Percentiles rank a stretch among this genome's conserved stretches.
phyloP scores from a whole-genome alignment of 2,797 vertebrate genomes.

The Australoheros facetus region DNA sequence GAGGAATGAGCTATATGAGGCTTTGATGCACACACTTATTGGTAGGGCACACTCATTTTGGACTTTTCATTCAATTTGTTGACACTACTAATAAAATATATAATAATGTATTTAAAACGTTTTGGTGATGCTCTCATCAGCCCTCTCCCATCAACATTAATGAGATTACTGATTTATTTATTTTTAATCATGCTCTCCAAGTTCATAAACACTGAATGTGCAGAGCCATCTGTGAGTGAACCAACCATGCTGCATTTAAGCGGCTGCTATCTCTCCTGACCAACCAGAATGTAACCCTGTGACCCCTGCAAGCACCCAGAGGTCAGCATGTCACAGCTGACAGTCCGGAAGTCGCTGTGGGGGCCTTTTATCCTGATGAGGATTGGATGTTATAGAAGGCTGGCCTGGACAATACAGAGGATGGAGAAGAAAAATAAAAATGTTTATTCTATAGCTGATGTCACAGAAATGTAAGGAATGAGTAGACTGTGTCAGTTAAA shows the following conservation, averaged over 20 bases:
- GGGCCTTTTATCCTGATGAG: slow-evolving; percentile 33
- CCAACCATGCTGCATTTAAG: slow-evolving; percentile 23
- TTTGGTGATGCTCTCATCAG: neutral
- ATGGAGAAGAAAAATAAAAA: neutral
- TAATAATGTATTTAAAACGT: neutral
- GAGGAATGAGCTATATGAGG: neutral
- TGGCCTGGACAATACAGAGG: neutral
- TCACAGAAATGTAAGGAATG: neutral
- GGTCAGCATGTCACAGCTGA: slow-evolving; percentile 50
- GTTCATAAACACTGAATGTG: neutral
- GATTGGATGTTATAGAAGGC: slow-evolving; percentile 14
- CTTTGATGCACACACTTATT: neutral
- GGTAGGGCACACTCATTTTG: neutral
- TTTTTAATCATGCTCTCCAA: neutral
- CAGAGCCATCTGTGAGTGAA: slow-evolving; percentile 46
- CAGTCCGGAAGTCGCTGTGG: slow-evolving; percentile 41
- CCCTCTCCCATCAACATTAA: neutral
- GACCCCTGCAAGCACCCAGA: slow-evolving; percentile 40
- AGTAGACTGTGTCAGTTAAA: too few species aligned
- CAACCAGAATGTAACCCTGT: slow-evolving; percentile 44
- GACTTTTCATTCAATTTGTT: neutral
- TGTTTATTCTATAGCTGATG: neutral
- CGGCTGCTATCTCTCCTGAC: slow-evolving; percentile 15
- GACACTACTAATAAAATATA: neutral
- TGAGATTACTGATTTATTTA: slow-evolving; percentile 17